Percentiles rank a stretch among this genome's conserved stretches.
Evolutionary conservation across 2,113 vertebrate genomes (phyloP).

Genomic region (Pyxicephalus adspersus): DNA sequence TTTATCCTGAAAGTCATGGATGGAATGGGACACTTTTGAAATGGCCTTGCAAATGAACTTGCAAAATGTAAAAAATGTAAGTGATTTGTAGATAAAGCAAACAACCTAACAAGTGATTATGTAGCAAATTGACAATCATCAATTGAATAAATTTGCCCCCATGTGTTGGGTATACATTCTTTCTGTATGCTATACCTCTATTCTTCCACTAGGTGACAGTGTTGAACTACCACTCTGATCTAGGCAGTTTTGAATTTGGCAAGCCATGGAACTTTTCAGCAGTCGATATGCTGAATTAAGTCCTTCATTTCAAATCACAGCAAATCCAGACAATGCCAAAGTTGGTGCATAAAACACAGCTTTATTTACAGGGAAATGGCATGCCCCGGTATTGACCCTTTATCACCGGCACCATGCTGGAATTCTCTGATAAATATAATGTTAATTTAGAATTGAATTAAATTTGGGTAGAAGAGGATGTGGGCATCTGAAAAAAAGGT

Average conservation of each 20-base stretch:
- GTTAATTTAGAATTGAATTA: conserved; percentile 16
- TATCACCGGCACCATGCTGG: conserved; percentile 22
- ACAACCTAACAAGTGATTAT: no score
- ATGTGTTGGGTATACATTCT: no score
- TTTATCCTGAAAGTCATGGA: no score
- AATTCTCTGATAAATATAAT: conserved; percentile 37
- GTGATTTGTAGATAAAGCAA: no score
- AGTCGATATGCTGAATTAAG: conserved; percentile 38
- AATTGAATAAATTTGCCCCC: no score
- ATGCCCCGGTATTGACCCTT: conserved; percentile 37
- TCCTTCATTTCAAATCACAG: conserved; percentile 47
- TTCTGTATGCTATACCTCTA: not conserved
- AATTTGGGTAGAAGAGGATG: not conserved
- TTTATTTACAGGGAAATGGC: conserved; percentile 48
- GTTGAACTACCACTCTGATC: not conserved
- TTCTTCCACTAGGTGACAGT: conserved; percentile 22
- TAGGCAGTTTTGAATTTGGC: not conserved
- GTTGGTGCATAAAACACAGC: conserved; percentile 50
- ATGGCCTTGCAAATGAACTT: no score
- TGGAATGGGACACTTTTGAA: no score
- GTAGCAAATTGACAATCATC: no score
- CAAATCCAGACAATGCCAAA: conserved; percentile 51
- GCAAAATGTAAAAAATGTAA: no score
- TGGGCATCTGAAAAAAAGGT: not conserved
- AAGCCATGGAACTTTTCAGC: conserved; percentile 9